A percentile compares a stretch with the other conserved stretches of the same genome.
Evolutionary conservation across 1,140 invertebrate genomes (phyloP).

Genomic region (Brachionus asplanchnoidis): DNA sequence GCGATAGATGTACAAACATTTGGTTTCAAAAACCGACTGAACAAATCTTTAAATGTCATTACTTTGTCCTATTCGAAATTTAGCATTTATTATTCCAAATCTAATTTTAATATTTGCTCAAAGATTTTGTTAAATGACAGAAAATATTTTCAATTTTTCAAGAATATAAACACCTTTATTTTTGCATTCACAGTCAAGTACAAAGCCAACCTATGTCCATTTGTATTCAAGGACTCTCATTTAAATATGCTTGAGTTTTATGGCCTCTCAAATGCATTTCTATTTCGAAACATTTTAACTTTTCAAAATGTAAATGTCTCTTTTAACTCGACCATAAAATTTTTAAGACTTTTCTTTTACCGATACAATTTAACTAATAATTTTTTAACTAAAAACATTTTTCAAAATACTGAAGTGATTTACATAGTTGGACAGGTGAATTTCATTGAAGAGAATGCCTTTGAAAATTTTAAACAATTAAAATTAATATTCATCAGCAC

Average conservation of each 20-base stretch:
- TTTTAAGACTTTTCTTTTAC: not conserved
- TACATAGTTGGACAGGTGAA: not conserved
- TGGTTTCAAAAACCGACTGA: not conserved
- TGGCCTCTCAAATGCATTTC: not conserved
- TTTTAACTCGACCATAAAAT: not conserved
- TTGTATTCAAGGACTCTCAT: not conserved
- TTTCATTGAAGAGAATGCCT: not conserved
- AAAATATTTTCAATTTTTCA: too few relatives aligned
- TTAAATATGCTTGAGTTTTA: not conserved
- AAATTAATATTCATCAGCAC: not conserved
- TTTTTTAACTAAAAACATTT: not conserved
- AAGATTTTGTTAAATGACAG: too few relatives aligned
- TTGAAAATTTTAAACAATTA: not conserved
- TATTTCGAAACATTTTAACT: not conserved
- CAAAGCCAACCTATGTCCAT: not conserved
- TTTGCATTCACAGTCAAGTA: not conserved
- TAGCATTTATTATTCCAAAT: not conserved
- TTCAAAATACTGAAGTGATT: not conserved
- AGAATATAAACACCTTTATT: not conserved
- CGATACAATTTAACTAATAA: not conserved
- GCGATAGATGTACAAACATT: not conserved
- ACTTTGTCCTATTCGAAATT: not conserved
- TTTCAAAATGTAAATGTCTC: not conserved
- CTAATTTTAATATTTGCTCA: not conserved
- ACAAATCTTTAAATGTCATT: not conserved